A percentile compares a stretch with the other conserved stretches of the same genome.
Conservation (phyloP, 2,888 invertebrate genomes). For the Thyatira batis region DNA sequence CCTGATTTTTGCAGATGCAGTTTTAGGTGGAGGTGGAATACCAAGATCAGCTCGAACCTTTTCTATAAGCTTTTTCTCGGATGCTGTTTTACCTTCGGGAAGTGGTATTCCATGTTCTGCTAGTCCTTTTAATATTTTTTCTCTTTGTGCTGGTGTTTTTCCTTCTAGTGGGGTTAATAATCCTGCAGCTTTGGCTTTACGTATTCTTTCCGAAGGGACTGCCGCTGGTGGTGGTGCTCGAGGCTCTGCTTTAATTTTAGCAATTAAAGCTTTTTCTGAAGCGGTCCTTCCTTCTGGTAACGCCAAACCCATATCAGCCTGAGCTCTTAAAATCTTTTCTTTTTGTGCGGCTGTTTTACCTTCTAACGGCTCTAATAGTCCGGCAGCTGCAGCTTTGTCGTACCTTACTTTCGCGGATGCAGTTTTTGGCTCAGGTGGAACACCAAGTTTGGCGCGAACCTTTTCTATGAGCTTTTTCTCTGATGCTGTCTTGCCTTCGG, state of each 20-base stretch:
- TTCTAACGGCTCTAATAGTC: constrained; percentile 32
- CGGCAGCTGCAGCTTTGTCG: constrained; percentile 32
- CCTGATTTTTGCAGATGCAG: too few relatives aligned
- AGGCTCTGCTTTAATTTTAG: constrained; percentile 20
- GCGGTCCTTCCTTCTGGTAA: constrained; percentile 37
- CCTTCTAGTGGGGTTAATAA: constrained; percentile 23
- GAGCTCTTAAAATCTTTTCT: constrained; percentile 28
- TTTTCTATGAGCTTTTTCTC: constrained; percentile 36
- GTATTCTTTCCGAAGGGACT: constrained; percentile 16
- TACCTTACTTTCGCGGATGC: constrained; percentile 26
- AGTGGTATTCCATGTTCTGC: too few relatives aligned
- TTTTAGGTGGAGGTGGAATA: too few relatives aligned
- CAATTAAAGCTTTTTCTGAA: constrained; percentile 28
- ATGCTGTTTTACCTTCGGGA: too few relatives aligned
- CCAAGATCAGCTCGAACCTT: too few relatives aligned
- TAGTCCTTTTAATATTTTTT: too few relatives aligned
- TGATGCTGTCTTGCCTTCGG: constrained; percentile 34
- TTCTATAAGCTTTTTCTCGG: too few relatives aligned
- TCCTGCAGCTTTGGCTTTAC: constrained; percentile 20
- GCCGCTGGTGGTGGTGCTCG: constrained; percentile 7
- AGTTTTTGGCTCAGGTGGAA: constrained; percentile 37
- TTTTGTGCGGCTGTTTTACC: constrained; percentile 33
- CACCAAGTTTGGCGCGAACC: constrained; percentile 33
- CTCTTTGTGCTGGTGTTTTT: too few relatives aligned
- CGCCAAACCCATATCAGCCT: constrained; percentile 29